Base-by-base conservation (phyloP, 1,140 invertebrate genomes). In the Zeugodacus cucurbitae region DNA sequence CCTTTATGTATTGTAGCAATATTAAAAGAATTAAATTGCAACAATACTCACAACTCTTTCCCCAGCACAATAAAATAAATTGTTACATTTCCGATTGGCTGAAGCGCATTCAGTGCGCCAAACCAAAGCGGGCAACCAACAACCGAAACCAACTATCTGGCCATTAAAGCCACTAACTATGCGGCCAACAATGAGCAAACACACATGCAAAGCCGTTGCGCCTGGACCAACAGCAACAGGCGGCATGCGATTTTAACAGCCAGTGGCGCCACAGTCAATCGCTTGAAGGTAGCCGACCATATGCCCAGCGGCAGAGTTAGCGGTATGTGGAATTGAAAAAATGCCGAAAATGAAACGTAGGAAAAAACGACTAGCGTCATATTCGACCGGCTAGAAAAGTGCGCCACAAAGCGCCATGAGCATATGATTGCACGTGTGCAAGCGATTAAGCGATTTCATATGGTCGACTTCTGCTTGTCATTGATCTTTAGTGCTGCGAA, bases 371-470 rank as follows among this genome's bases (percentile, higher is more conserved):
- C n/a, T n/a, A 62, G 22, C n/a, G 22, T 67, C 22, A 26, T 14
- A 67, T 67, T 67, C 10, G 26, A 67, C 11, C 34, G 26, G 64
- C 29, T 17, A 67, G 26, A 32, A 67, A 26, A 32, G 29, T 67
- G 64, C 26, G 29, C 64, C 26, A 20, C 64, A 67, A 67, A 67
- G 64, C 29, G 64, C 29, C 32, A 29, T 8, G 26, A 34, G 64
- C 62, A 67, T 67, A 67, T 67, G 62, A 67, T 67, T 29, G 62
- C 34, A 32, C 29, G n/a, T 67, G 62, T 34, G 62, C 64, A 67
- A 67, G 64, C 64, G 64, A 67, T 67, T 67, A 67, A 67, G 20
- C 64, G 64, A 67, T 67, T 67, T 67, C 64, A 34, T 67, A 67
- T 34, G 64, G 64, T 67, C 64, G 64, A 67, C 64, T 67, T 67